Base-by-base conservation (phyloP, 2,113 vertebrate species). In the Silurus glanis region DNA sequence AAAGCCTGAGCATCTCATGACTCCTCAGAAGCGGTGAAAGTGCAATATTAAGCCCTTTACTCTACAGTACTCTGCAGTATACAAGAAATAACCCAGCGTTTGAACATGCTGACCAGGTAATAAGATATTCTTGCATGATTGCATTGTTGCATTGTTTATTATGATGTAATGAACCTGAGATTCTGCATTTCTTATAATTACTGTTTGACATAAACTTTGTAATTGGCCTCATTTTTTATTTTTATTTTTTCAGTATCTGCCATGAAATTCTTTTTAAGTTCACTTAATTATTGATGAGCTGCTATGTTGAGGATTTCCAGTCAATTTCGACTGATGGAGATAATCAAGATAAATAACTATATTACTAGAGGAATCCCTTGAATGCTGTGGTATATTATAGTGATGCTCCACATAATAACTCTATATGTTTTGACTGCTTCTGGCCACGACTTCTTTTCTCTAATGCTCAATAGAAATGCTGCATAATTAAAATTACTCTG, bases 101-200 rank as follows among this genome's bases (percentile, higher is more conserved):
- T 86, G 91, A 92, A 88, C 90, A 95, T 95, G 95, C 16, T 93
- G 58, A 89, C 84, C 92, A 93, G 94, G 95, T 95, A 92, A 4
- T 59, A 19, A 80, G 61, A 87, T 56, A 19, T 85, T 45, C 56
- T 56, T 37, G 7, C 6, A 21, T 56, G 64, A 37, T n/a, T 53
- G 23, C 49, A 9, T 37, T 75, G 9, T 69, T 82, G 23, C 78
- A n/a, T 14, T 78, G 47, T 82, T 55, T 66, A 9, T 28, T 76
- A 25, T 83, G 14, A 12, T 56, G 23, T 56, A 7, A 51, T 72
- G 5, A 81, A 49, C 9, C 10, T 23, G 47, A 9, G 47, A 47
- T n/a, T 1, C 7, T 23, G 53, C 9, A 53, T 45, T 80, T 5
- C 16, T 25, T 80, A 23, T 76, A 7, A 55, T 76, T 55, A 25